phyloP scores from a whole-genome alignment of 53 echinoderm and acorn worm species.

The Crossaster papposus region DNA sequence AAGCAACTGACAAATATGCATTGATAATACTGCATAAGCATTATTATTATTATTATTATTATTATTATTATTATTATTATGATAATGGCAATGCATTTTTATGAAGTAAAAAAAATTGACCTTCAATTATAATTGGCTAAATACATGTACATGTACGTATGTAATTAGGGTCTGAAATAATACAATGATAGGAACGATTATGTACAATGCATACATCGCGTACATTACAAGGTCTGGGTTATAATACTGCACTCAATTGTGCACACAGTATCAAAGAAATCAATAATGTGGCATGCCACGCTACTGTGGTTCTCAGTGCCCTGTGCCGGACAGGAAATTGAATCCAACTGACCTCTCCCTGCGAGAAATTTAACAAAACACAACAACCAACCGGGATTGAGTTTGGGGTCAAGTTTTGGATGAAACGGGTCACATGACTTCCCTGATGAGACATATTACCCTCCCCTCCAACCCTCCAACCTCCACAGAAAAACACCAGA shows the following conservation, averaged over 20 bases:
- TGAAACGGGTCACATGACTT: neutral
- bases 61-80: too few species aligned
- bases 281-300: neutral
- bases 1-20: neutral
- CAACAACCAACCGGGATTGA: neutral
- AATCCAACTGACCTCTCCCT: conserved; percentile 14
- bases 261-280: neutral
- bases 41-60: too few species aligned
- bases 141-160: too few species aligned
- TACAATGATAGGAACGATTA: neutral
- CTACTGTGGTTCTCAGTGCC: neutral
- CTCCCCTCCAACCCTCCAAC: too few species aligned
- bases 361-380: neutral
- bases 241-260: neutral
- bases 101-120: neutral
- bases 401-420: neutral
- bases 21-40: too few species aligned
- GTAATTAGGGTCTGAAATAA: neutral
- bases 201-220: neutral
- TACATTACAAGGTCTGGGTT: neutral
- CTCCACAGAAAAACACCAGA: neutral
- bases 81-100: too few species aligned
- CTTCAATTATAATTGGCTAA: neutral
- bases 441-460: too few species aligned
- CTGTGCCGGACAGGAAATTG: conserved; percentile 25